Percentiles rank a stretch among this genome's conserved stretches.
Evolutionary conservation across 2,888 invertebrate genomes (phyloP).

Genomic region (Autographa gamma): DNA sequence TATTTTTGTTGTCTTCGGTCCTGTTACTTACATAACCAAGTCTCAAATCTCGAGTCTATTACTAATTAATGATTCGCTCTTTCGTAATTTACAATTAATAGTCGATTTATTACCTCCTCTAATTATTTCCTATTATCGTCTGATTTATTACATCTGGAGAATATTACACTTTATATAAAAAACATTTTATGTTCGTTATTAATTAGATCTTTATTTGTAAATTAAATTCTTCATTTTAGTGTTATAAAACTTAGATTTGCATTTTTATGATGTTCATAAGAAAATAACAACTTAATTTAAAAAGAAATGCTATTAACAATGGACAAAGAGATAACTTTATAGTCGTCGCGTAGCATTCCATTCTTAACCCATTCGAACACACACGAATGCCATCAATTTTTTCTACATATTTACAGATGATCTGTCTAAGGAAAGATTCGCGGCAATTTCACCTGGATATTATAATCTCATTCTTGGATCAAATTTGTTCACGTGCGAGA

Average conservation of each 20-base stretch:
- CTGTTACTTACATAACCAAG: background rate
- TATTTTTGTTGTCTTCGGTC: constrained; percentile 6
- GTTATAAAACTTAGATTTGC: background rate
- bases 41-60: constrained; percentile 3
- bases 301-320: background rate
- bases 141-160: constrained; percentile 16
- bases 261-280: background rate
- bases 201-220: background rate
- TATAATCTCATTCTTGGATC: constrained; percentile 81
- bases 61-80: constrained; percentile 10
- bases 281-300: background rate
- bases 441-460: constrained; percentile 69
- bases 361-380: constrained; percentile 1
- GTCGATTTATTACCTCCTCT: constrained; percentile 3
- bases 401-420: constrained; percentile 35
- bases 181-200: background rate
- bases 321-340: background rate
- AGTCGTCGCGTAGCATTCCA: constrained; percentile 6
- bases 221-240: background rate
- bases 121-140: constrained; percentile 1
- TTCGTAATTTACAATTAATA: constrained; percentile 16
- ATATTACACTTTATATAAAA: background rate
- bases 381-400: constrained; percentile 21
- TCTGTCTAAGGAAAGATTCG: constrained; percentile 26
- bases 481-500: constrained; percentile 83